A percentile compares a stretch with the other conserved stretches of the same genome.
phyloP scores from a whole-genome alignment of 2,888 invertebrate species.

The Tinea semifulvella region DNA sequence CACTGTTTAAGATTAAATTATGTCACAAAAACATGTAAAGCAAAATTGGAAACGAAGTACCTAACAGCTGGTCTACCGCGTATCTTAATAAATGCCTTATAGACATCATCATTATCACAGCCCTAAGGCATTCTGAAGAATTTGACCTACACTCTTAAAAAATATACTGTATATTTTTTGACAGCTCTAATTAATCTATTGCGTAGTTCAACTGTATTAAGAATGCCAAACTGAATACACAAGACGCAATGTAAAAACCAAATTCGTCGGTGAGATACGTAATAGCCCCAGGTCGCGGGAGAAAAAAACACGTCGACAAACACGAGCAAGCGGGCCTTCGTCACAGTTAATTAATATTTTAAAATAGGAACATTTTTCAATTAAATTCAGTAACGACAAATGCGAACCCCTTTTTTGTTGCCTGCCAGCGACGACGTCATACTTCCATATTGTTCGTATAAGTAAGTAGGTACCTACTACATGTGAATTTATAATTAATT shows the following conservation, averaged over 20 bases:
- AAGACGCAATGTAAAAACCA: slow-evolving; percentile 39
- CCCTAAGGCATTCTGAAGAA: too few relatives aligned
- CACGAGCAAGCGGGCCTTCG: slow-evolving; percentile 34
- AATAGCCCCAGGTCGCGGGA: slow-evolving; percentile 42
- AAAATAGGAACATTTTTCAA: slow-evolving; percentile 45
- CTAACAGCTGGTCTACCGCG: slow-evolving; percentile 6
- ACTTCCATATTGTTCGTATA: neutral
- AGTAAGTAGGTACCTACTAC: too few relatives aligned
- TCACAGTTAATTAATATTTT: slow-evolving; percentile 55
- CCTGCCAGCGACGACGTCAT: neutral
- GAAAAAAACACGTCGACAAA: slow-evolving; percentile 47
- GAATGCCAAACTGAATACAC: too few relatives aligned
- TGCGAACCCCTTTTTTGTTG: slow-evolving; percentile 16
- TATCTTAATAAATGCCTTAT: slow-evolving; percentile 40
- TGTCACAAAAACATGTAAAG: slow-evolving; percentile 10
- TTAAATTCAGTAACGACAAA: slow-evolving; percentile 37
- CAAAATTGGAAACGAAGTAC: slow-evolving; percentile 12
- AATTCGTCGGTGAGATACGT: too few relatives aligned
- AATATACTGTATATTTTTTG: too few relatives aligned
- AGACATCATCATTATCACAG: slow-evolving; percentile 49
- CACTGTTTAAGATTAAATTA: slow-evolving; percentile 14
- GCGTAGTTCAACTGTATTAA: too few relatives aligned
- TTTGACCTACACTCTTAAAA: too few relatives aligned
- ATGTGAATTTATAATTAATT: too few relatives aligned
- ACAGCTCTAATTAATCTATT: too few relatives aligned